Conservation (phyloP, 2,888 invertebrate species). For the Nebria brevicollis region DNA sequence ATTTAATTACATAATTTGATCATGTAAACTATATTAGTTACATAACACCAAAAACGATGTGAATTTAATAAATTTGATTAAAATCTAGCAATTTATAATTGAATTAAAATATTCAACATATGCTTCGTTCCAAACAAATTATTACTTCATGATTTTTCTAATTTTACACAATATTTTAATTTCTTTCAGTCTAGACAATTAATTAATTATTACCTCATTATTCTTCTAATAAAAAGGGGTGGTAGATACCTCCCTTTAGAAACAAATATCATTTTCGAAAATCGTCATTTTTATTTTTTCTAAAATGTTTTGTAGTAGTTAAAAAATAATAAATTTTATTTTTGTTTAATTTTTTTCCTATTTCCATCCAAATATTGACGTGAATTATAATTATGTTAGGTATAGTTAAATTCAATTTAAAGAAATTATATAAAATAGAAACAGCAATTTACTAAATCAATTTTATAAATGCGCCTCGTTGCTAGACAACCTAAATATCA, state of each 20-base stretch:
- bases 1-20: background rate
- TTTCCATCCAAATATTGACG: background rate
- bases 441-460: background rate
- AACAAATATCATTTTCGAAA: too few species aligned
- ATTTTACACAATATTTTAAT: too few species aligned
- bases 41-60: background rate
- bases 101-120: too few species aligned
- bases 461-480: conserved; percentile 6
- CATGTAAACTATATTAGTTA: background rate
- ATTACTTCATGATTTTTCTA: too few species aligned
- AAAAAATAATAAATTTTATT: background rate
- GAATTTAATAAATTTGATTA: background rate
- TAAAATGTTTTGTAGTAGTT: too few species aligned
- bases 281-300: too few species aligned
- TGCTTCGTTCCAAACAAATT: too few species aligned
- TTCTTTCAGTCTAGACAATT: too few species aligned
- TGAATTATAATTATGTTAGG: background rate
- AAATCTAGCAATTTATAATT: too few species aligned
- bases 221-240: too few species aligned
- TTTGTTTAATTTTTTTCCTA: background rate
- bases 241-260: background rate
- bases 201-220: too few species aligned
- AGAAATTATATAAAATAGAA: background rate
- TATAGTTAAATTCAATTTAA: too few species aligned
- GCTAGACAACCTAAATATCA: conserved; percentile 12